Evolutionary conservation across 2,888 invertebrate genomes (phyloP).

Genomic region (Apantesis nais): DNA sequence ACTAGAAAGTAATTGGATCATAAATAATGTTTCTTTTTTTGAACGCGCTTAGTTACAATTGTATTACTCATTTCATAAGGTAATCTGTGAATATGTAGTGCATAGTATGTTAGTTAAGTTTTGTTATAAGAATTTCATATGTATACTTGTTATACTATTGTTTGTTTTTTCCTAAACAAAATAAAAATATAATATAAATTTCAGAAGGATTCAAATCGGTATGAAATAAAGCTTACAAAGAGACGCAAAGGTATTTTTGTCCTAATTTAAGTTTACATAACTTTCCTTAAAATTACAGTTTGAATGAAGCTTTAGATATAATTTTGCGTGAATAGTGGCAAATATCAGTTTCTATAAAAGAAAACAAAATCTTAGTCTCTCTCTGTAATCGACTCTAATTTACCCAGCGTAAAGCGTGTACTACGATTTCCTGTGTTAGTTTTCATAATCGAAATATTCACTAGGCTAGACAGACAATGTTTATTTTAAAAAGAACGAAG

Average conservation of each 20-base stretch:
- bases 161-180: no score
- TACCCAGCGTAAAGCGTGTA: neutral
- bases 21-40: neutral
- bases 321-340: neutral
- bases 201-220: neutral
- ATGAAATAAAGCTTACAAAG: neutral
- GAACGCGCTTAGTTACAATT: no score
- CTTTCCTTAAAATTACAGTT: neutral
- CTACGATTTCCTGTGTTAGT: neutral
- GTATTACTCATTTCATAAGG: no score
- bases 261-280: neutral
- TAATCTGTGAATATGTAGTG: no score
- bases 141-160: no score
- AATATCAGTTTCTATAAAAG: neutral
- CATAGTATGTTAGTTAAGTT: no score
- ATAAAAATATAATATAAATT: no score
- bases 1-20: neutral
- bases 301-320: neutral
- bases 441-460: neutral
- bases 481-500: neutral
- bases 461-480: neutral
- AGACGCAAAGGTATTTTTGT: neutral
- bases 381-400: neutral
- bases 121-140: no score
- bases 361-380: neutral